Conservation (phyloP, 2,888 invertebrate species). For the Pristionchus mayeri region DNA sequence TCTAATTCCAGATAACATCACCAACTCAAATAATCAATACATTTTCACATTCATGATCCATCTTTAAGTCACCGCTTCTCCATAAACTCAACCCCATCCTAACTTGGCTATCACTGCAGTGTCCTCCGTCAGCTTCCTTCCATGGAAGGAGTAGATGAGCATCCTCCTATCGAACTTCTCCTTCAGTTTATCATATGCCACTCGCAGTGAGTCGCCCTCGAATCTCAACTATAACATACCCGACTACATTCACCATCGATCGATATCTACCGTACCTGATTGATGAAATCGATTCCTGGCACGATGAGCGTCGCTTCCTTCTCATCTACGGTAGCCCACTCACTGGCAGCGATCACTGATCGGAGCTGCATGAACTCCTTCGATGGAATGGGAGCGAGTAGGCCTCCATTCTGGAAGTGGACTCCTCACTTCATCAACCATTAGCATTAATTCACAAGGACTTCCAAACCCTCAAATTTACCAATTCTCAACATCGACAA, state of each 20-base stretch:
- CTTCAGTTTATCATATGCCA: constrained; percentile 38
- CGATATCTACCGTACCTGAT: constrained; percentile 37
- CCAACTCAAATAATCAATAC: neutral
- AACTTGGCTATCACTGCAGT: constrained; percentile 17
- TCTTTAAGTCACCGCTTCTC: neutral
- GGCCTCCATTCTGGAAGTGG: neutral
- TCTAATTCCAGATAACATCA: neutral
- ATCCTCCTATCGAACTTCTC: constrained; percentile 25
- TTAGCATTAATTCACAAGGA: neutral
- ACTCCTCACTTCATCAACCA: neutral
- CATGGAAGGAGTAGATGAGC: constrained; percentile 39
- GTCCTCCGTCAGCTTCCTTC: constrained; percentile 14
- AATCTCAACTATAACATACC: neutral
- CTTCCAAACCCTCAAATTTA: neutral
- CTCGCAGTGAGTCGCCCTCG: constrained; percentile 1
- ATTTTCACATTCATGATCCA: neutral
- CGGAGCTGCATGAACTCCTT: constrained; percentile 42
- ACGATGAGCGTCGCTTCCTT: constrained; percentile 25
- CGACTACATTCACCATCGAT: neutral
- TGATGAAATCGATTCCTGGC: constrained; percentile 47
- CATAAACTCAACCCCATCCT: neutral
- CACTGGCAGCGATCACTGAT: neutral
- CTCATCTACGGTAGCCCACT: constrained; percentile 36
- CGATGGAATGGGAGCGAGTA: constrained; percentile 31
- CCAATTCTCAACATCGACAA: neutral